A percentile compares a stretch with the other conserved stretches of the same genome.
phyloP scores from a whole-genome alignment of 2,888 invertebrate species.

The Hirtodrosophila confusa region DNA sequence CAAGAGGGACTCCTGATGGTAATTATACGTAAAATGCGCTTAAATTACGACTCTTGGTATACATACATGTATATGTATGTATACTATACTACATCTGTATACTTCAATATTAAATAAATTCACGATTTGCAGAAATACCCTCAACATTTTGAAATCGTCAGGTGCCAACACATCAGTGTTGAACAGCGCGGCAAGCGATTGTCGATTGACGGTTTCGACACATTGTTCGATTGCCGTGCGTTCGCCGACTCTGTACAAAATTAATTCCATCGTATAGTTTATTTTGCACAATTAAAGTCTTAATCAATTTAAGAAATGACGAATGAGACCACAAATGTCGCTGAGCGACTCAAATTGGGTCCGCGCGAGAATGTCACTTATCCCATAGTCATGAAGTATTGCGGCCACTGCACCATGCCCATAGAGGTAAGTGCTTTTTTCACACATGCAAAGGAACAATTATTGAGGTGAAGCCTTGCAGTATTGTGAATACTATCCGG shows the following conservation, averaged over 20 bases:
- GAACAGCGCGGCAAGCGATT: not conserved
- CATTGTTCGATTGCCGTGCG: slow-evolving; percentile 24
- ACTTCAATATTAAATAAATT: too few species aligned
- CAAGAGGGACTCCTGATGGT: too few species aligned
- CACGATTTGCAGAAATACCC: too few species aligned
- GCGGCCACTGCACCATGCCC: slow-evolving; percentile 97
- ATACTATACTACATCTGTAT: too few species aligned
- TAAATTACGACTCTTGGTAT: too few species aligned
- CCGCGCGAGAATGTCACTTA: slow-evolving; percentile 91
- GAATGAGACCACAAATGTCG: slow-evolving; percentile 86
- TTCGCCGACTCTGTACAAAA: slow-evolving; percentile 13
- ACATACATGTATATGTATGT: too few species aligned
- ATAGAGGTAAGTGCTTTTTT: slow-evolving; percentile 88
- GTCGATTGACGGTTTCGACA: slow-evolving; percentile 5
- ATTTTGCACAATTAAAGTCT: slow-evolving; percentile 20
- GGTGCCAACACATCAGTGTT: slow-evolving; percentile 8
- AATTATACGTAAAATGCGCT: too few species aligned
- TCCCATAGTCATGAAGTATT: slow-evolving; percentile 93
- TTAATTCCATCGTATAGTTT: slow-evolving; percentile 11
- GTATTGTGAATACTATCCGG: slow-evolving; percentile 99
- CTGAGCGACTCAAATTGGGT: slow-evolving; percentile 86
- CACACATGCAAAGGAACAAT: not conserved
- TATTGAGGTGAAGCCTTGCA: slow-evolving; percentile 80
- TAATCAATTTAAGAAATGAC: slow-evolving; percentile 84
- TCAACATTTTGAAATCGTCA: too few species aligned